These are phyloP conservation scores for Amphibalanus amphitrite DNA, from an alignment of 1,140 invertebrate species.

Conservation along the genomic window DNA sequence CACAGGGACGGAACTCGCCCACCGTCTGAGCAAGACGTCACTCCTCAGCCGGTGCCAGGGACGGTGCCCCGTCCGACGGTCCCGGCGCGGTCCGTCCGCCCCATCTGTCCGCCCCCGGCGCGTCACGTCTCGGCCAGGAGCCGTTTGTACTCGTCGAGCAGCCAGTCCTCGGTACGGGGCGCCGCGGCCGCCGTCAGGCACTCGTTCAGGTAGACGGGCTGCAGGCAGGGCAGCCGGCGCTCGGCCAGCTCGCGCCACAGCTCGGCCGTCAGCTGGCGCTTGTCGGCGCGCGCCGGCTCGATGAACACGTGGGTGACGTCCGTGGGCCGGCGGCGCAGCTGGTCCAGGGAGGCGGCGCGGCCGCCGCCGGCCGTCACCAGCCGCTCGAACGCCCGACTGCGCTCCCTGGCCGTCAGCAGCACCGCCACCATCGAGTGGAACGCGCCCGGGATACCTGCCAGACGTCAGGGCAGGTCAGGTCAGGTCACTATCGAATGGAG, in stretches of 20 bases:
- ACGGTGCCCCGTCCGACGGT: no score
- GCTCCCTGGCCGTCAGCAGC: not conserved
- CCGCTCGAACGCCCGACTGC: not conserved
- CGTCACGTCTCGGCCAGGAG: not conserved
- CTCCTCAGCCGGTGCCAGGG: no score
- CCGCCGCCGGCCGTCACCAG: conserved; percentile 14
- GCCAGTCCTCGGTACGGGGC: conserved; percentile 27
- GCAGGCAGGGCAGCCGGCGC: conserved; percentile 32
- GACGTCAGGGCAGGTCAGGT: not conserved
- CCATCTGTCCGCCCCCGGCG: no score
- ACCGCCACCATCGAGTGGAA: conserved; percentile 1
- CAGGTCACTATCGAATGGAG: conserved; percentile 4
- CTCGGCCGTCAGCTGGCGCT: conserved; percentile 30
- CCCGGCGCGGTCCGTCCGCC: no score
- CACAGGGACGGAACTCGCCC: no score
- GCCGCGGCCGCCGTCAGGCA: conserved; percentile 27
- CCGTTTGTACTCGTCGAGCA: conserved; percentile 18
- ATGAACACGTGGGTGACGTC: conserved; percentile 37
- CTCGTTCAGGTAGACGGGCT: conserved; percentile 37
- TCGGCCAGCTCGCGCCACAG: conserved; percentile 14
- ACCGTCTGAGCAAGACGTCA: no score
- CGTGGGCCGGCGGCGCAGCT: conserved; percentile 30
- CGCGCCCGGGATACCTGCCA: conserved; percentile 10
- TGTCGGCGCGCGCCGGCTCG: conserved; percentile 30
- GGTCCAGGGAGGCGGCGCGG: conserved; percentile 19